Conservation (phyloP, 2,888 invertebrate species). For the Brachyptera risi region DNA sequence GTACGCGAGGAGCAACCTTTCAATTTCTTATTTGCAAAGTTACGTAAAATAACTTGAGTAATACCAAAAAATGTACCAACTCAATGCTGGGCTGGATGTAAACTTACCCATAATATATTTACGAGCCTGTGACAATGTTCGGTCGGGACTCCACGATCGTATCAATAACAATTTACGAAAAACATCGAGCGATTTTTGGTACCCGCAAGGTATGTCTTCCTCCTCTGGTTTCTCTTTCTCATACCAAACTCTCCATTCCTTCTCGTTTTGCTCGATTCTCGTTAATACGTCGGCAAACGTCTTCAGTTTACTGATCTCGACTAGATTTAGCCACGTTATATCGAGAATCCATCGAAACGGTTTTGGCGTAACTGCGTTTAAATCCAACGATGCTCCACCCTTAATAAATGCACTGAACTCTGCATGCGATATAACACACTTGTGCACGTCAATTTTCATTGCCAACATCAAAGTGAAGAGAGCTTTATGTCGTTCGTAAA, state of each 20-base stretch:
- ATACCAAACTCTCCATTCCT: slow-evolving; percentile 86
- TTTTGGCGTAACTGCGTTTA: slow-evolving; percentile 89
- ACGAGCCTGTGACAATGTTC: slow-evolving; percentile 88
- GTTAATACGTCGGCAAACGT: slow-evolving; percentile 74
- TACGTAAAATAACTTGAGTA: no score
- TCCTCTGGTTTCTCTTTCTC: slow-evolving; percentile 91
- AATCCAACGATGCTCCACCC: slow-evolving; percentile 90
- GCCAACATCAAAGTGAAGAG: slow-evolving; percentile 91
- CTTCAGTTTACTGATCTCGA: slow-evolving; percentile 83
- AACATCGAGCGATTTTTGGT: slow-evolving; percentile 78
- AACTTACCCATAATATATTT: slow-evolving; percentile 78
- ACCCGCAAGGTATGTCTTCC: slow-evolving; percentile 86
- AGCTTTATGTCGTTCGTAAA: slow-evolving; percentile 90
- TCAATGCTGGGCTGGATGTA: no score
- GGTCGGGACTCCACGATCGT: slow-evolving; percentile 92
- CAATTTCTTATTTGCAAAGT: no score
- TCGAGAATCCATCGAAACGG: slow-evolving; percentile 94
- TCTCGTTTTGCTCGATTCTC: slow-evolving; percentile 80
- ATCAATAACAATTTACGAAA: slow-evolving; percentile 82
- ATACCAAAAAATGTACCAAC: no score
- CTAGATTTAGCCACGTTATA: slow-evolving; percentile 93
- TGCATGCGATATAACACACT: slow-evolving; percentile 71
- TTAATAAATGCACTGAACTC: slow-evolving; percentile 96
- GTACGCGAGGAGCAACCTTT: no score
- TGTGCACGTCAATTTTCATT: slow-evolving; percentile 58